Base-by-base conservation (phyloP, 2,888 invertebrate species). In the Caenorhabditis parvicauda region DNA sequence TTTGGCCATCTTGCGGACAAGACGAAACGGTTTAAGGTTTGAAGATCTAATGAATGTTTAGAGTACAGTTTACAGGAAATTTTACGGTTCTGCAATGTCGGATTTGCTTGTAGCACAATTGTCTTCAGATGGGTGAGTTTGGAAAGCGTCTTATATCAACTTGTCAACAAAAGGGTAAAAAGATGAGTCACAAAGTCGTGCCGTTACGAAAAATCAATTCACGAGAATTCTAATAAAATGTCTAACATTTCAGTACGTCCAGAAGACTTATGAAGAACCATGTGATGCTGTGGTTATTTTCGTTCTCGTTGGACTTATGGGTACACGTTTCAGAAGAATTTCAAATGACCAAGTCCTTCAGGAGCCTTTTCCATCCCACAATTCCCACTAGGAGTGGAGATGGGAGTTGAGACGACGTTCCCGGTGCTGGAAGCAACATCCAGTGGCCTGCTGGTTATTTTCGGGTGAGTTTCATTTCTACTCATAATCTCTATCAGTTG, bases 371-470 rank as follows among this genome's bases (percentile, higher is more conserved):
- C 67, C 12, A 67, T 65, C 42, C 72, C 70, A 12, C 61, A 68
- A 38, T 72, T 70, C 44, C 64, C 63, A 1, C 64, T 64, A 27
- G 68, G 68, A 37, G 51, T 60, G 5, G 68, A 78, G 51, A 58
- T 78, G 57, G 76, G 78, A 5, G 75, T 78, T 7, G 78, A 78
- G 51, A 74, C 74, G 22, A 78, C 78, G 3, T 78, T 67, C 42
- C 78, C 78, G 1, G 70, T 77, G 14, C 70, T 70, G 22, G 78
- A 78, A 45, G 76, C 76, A 1, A 74, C 76, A 6, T 73, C 74
- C 9, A 70, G 71, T n/a, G 78, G 78, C 9, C 45, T 79, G 37
- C 56, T 78, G 43, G 72, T 75, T 41, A 67, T 75, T 35, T 59
- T 66, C 7, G 75, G 75, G 74, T 74, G 28, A 41, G 60, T 28